These are phyloP conservation scores for Labroides dimidiatus DNA, from an alignment of 2,797 vertebrate genomes.

Conservation along the genomic window DNA sequence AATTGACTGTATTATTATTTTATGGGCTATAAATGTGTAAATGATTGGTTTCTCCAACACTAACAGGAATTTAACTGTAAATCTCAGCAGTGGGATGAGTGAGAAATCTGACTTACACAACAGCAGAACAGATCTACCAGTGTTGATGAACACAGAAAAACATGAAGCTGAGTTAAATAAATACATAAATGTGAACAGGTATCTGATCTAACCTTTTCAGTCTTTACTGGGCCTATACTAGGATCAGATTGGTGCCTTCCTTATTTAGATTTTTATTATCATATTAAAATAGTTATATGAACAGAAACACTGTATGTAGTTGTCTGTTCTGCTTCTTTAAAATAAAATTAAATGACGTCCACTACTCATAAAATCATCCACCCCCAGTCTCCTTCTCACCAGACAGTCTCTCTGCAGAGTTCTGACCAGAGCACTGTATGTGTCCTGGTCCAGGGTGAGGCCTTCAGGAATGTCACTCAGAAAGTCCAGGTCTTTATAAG, in stretches of 20 bases:
- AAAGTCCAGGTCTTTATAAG: slow-evolving; percentile 97
- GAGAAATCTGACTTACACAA: too few species aligned
- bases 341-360: neutral
- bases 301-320: neutral
- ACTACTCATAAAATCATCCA: neutral
- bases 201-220: too few species aligned
- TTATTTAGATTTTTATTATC: neutral
- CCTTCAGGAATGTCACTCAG: slow-evolving; percentile 92
- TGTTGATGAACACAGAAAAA: too few species aligned
- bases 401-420: slow-evolving; percentile 95
- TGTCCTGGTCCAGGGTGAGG: slow-evolving; percentile 92
- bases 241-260: too few species aligned
- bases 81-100: too few species aligned
- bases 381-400: slow-evolving; percentile 81
- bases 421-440: slow-evolving; percentile 91
- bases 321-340: neutral
- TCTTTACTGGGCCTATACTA: too few species aligned
- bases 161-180: too few species aligned
- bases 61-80: too few species aligned
- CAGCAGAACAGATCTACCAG: neutral
- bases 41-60: too few species aligned
- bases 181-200: too few species aligned
- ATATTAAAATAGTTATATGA: neutral
- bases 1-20: too few species aligned
- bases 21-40: too few species aligned